A percentile compares a stretch with the other conserved stretches of the same genome.
phyloP scores from a whole-genome alignment of 2,888 invertebrate species.

The Hydraecia micacea region DNA sequence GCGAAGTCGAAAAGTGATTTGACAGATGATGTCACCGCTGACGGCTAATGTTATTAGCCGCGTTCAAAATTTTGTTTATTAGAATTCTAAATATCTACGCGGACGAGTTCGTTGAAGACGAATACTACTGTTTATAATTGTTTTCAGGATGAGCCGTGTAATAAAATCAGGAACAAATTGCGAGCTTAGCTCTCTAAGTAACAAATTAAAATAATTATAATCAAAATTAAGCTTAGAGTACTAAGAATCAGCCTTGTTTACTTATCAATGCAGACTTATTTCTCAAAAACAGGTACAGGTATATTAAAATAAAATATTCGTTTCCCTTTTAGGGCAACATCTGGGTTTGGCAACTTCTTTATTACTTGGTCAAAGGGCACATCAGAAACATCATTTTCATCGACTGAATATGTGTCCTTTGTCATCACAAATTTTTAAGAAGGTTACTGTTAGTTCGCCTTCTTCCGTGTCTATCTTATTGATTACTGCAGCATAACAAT shows the following conservation, averaged over 20 bases:
- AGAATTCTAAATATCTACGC: no score
- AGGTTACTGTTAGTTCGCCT: conserved; percentile 37
- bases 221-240: conserved; percentile 12
- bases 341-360: conserved; percentile 35
- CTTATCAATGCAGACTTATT: conserved; percentile 23
- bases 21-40: no score
- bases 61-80: no score
- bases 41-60: no score
- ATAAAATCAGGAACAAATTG: no score
- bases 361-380: conserved; percentile 44
- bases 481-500: conserved; percentile 20
- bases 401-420: conserved; percentile 53
- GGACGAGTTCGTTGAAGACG: no score
- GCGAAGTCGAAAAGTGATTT: no score
- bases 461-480: conserved; percentile 37
- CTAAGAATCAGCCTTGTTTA: no score
- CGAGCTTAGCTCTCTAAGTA: no score
- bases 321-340: conserved; percentile 36
- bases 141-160: no score
- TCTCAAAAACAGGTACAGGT: conserved; percentile 35
- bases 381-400: conserved; percentile 54
- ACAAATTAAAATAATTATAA: conserved; percentile 12
- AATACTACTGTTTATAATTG: no score
- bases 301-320: conserved; percentile 46
- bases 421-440: conserved; percentile 54